Evolutionary conservation across 1,140 invertebrate genomes (phyloP).

Genomic region (Rhyacophila brunnea): DNA sequence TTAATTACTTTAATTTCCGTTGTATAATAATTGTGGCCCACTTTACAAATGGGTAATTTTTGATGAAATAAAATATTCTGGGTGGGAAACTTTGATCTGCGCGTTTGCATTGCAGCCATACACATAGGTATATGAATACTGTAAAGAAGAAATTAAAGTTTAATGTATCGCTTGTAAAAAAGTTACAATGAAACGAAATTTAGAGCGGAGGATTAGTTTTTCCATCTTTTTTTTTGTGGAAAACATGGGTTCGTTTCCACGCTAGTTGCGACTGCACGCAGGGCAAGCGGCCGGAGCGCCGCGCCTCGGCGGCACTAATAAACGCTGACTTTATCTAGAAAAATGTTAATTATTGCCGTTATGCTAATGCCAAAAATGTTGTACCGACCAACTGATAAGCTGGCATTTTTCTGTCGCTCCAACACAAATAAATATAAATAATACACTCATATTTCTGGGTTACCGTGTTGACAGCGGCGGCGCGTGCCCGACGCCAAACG

Average conservation of each 20-base stretch:
- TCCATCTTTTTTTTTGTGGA: background rate
- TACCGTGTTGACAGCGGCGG: conserved; percentile 3
- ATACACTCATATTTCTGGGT: conserved; percentile 19
- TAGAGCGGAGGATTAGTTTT: too few relatives aligned
- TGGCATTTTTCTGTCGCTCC: conserved; percentile 32
- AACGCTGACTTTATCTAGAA: conserved; percentile 32
- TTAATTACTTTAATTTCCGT: too few relatives aligned
- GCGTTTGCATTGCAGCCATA: too few relatives aligned
- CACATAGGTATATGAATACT: too few relatives aligned
- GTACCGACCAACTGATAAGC: conserved; percentile 34
- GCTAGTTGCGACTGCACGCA: conserved; percentile 6
- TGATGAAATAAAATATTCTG: too few relatives aligned
- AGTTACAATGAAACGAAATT: too few relatives aligned
- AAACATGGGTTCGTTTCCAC: conserved; percentile 15
- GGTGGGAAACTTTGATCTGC: too few relatives aligned
- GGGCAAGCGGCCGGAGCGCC: conserved; percentile 7
- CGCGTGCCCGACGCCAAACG: background rate
- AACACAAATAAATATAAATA: conserved; percentile 35
- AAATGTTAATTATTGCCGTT: conserved; percentile 37
- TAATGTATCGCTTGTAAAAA: too few relatives aligned
- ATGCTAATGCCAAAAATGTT: conserved; percentile 37
- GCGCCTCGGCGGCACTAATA: conserved; percentile 31
- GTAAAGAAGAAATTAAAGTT: too few relatives aligned
- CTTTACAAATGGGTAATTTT: too few relatives aligned
- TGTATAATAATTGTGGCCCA: too few relatives aligned